Evolutionary conservation across 2,888 invertebrate genomes (phyloP).

Genomic region (Colostygia pectinataria): DNA sequence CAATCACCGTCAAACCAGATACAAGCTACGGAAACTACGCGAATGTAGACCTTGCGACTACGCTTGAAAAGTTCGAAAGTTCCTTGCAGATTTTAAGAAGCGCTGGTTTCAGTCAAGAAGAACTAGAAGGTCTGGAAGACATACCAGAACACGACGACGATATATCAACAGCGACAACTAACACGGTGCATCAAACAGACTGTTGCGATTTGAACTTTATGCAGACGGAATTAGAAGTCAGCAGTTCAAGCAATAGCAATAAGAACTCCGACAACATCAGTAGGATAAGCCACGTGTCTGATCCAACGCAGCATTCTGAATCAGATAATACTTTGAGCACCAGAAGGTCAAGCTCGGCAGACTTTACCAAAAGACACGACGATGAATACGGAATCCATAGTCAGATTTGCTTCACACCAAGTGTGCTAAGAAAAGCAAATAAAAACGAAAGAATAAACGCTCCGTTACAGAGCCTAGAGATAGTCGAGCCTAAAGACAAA

Average conservation of each 20-base stretch:
- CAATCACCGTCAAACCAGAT: constrained; percentile 55
- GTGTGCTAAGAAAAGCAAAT: constrained; percentile 64
- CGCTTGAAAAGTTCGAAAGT: constrained; percentile 90
- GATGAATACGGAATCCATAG: constrained; percentile 66
- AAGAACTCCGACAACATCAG: constrained; percentile 80
- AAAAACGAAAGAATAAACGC: constrained; percentile 68
- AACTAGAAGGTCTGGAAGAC: constrained; percentile 76
- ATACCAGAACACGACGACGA: constrained; percentile 75
- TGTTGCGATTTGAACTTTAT: constrained; percentile 69
- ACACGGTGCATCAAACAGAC: constrained; percentile 67
- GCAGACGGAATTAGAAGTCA: constrained; percentile 72
- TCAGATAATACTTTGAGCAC: constrained; percentile 69
- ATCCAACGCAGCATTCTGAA: constrained; percentile 72
- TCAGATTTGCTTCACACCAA: constrained; percentile 70
- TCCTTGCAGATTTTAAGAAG: constrained; percentile 86
- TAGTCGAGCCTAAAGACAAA: constrained; percentile 55
- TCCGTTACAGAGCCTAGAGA: constrained; percentile 47
- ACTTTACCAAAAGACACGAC: constrained; percentile 83
- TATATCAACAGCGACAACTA: constrained; percentile 67
- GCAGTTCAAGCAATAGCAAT: constrained; percentile 62
- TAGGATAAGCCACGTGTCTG: constrained; percentile 79
- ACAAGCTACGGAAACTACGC: constrained; percentile 84
- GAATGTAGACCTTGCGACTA: constrained; percentile 90
- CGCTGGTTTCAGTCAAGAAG: constrained; percentile 83
- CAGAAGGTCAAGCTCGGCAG: constrained; percentile 84